Evolutionary conservation across 2,797 vertebrate genomes (phyloP).

Genomic region (Mormyrops boulengeri): DNA sequence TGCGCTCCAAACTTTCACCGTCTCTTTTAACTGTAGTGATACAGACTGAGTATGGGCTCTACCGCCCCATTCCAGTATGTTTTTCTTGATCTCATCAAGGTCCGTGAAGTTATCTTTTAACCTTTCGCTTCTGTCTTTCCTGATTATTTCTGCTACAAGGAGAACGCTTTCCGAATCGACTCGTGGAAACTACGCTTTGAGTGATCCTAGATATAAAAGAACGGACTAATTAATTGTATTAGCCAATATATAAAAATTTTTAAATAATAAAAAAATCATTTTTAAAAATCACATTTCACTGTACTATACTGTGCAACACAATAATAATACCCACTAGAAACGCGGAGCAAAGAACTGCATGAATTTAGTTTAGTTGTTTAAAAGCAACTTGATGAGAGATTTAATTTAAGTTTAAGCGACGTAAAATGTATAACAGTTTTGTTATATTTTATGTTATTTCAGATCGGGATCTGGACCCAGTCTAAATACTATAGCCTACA

Average conservation of each 20-base stretch:
- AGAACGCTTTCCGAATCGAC: not conserved
- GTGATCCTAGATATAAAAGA: not conserved
- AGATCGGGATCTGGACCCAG: not conserved
- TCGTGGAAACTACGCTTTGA: not conserved
- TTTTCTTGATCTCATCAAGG: not conserved
- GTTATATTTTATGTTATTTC: not conserved
- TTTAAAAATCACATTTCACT: not conserved
- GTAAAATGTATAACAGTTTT: not conserved
- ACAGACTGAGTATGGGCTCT: not conserved
- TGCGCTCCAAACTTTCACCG: not conserved
- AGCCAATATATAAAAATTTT: not conserved
- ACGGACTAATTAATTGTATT: not conserved
- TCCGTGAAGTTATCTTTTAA: not conserved
- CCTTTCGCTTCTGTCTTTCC: not conserved
- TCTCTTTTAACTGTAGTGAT: not conserved
- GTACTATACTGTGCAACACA: not conserved
- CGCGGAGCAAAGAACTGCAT: not conserved
- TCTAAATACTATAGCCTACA: not conserved
- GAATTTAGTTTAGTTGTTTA: not conserved
- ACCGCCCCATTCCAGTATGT: not conserved
- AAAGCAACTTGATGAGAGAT: not conserved
- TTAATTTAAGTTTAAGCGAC: not conserved
- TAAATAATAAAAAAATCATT: not conserved
- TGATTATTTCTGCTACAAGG: not conserved
- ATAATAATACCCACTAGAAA: not conserved